A percentile compares a stretch with the other conserved stretches of the same genome.
Conservation (phyloP, 1,140 invertebrate species). For the Aphis gossypii region DNA sequence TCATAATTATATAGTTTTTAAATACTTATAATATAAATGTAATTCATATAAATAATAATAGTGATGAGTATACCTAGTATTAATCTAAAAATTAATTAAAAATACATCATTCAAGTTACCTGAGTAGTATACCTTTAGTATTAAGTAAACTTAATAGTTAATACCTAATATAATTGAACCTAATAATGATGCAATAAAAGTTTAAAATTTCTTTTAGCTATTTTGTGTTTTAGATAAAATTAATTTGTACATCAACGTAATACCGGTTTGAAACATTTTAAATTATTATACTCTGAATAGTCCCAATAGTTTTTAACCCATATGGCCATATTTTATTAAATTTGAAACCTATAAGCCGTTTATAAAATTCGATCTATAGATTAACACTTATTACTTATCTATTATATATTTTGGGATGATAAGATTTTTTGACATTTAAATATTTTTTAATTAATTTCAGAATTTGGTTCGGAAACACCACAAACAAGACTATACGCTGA, state of each 20-base stretch:
- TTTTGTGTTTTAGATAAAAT: background rate
- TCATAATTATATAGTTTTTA: no score
- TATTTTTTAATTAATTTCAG: background rate
- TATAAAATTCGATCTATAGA: no score
- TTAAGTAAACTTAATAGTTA: background rate
- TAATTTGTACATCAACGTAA: background rate
- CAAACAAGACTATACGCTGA: slow-evolving; percentile 26
- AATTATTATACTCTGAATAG: background rate
- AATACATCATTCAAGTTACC: no score
- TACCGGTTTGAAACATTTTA: background rate
- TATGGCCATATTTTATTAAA: no score
- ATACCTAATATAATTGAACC: background rate
- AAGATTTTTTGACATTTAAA: background rate
- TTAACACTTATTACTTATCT: no score
- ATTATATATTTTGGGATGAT: no score
- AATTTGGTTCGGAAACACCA: background rate
- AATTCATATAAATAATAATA: no score
- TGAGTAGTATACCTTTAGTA: no score
- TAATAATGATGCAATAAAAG: background rate
- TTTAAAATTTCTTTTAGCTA: background rate
- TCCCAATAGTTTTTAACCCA: background rate
- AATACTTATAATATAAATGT: no score
- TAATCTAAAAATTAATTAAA: no score
- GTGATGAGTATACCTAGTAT: no score
- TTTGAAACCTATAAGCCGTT: no score